Base-by-base conservation (phyloP, 2,888 invertebrate genomes). In the Ectobius pallidus region DNA sequence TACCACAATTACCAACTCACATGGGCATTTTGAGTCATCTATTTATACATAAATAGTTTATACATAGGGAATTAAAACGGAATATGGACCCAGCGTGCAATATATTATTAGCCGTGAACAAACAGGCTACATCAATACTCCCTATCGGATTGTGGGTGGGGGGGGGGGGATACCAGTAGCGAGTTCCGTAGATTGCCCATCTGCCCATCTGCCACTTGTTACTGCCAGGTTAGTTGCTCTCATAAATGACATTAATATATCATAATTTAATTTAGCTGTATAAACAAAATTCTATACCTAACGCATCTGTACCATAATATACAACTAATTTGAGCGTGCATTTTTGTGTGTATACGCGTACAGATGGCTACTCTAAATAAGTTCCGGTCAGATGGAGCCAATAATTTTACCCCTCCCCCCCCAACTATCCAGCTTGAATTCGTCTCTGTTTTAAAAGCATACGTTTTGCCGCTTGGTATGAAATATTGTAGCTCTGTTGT, bases 211-310 rank as follows among this genome's bases (percentile, higher is more conserved):
- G 65, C 65, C 65, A 65, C 46, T 65, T 65, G 65, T 46, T 65
- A 65, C 65, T 65, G 44, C 44, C 65, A 65, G 65, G 65, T 65
- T 65, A 65, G 42, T 65, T 46, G 65, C 65, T 65, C 42, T 65
- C 65, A 46, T 65, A 65, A 65, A 65, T 65, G 65, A 65, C 65
- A 65, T 65, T 65, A 65, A 65, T 65, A 65, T 65, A 65, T 65
- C 65, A 65, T 65, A 65, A 65, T 65, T 65, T 65, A 65, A 65
- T 65, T 65, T 65, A 65, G 44, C 65, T 65, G 65, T 65, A 65
- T 65, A 65, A 65, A 65, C 65, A 65, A 65, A 65, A 22, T 65
- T 63, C 63, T 42, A 42, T 63, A 63, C 63, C 63, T 63, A 42
- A 63, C 65, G 65, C 65, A 65, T 65, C 65, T 46, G 65, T 65